Conservation (phyloP, 2,113 vertebrate species). For the Rattus norvegicus region GRCr8 NC_086029.1:56495001-56495500, state of each 20-base stretch:
- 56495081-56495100: constrained; percentile 89
- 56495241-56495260: constrained; percentile 66
- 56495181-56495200: constrained; percentile 97
- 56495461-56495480: constrained; percentile 7
- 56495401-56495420: constrained; percentile 19
- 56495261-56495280: constrained; percentile 41
- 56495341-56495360: constrained; percentile 21
- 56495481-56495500: neutral
- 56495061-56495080: constrained; percentile 97
- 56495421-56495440: neutral
- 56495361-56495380: neutral
- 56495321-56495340: constrained; percentile 46
- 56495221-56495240: constrained; percentile 92
- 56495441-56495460: neutral
- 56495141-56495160: constrained; percentile 95
- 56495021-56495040: neutral
- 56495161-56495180: constrained; percentile 95
- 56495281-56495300: constrained; percentile 37
- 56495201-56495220: constrained; percentile 97
- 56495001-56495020: neutral
- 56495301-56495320: constrained; percentile 10
- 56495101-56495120: constrained; percentile 94
- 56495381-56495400: constrained; percentile 58
- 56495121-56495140: constrained; percentile 96
- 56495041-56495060: constrained; percentile 90